Base-by-base conservation (phyloP, 1,140 invertebrate genomes). In the Drosophila guanche region DNA sequence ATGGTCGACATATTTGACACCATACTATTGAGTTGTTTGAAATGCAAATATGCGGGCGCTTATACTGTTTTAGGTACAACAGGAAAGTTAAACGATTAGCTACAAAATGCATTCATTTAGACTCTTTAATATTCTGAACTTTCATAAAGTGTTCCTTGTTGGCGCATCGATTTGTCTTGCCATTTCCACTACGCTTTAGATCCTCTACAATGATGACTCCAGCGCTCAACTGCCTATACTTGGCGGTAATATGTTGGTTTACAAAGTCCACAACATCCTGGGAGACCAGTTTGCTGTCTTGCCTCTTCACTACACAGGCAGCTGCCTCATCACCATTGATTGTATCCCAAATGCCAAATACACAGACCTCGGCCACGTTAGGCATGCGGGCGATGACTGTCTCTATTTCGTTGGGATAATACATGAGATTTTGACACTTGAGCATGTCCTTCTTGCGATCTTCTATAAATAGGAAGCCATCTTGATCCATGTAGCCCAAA, bases 371-470 rank as follows among this genome's bases (percentile, higher is more conserved):
- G 2, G 52, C 48, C 1, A 90, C 78, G 1, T 76, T 56, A 0
- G 81, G 74, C 45, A 86, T 72, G 51, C 70, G 40, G 0, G 58
- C 58, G 5, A 90, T 77, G 6, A 86, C 47, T 1, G 20, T 22
- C 40, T 91, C 90, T 4, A 91, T 76, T 16, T 90, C 83, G 12
- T 71, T 47, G 0, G 90, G 90, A 45, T 68, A 88, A 46, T 91
- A 91, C 40, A 91, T 91, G 4, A 73, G 76, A 22, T 60, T 78
- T 6, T 66, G 54, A 25, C 79, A 92, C 45, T 90, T 92, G 2
- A 93, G 92, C 37, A 93, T 90, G 76, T 95, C 94, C 77, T 95
- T 96, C 7, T 94, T 90, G 22, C 95, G 85, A 54, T 95, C 94
- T 0, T 93, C 91, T 60, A 95, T 92, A 51, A 90, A 93, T 1